A percentile compares a stretch with the other conserved stretches of the same genome.
These are phyloP conservation scores for Schizothorax lantsangensis DNA, from an alignment of 2,797 vertebrate genomes.

Conservation along the genomic window DNA sequence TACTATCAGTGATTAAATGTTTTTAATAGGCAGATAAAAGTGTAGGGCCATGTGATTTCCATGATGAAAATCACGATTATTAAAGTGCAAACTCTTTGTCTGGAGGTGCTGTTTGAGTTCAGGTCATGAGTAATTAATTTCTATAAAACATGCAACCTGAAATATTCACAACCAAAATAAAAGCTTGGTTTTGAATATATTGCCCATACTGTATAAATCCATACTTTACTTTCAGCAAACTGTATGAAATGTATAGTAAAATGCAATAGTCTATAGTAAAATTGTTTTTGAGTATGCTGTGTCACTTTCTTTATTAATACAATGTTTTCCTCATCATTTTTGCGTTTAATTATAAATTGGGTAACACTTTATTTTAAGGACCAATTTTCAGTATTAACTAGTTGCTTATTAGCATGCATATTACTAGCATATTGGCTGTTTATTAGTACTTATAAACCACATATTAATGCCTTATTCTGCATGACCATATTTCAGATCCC, in stretches of 20 bases:
- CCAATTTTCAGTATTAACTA: not conserved
- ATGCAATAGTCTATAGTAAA: not conserved
- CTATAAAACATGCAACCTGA: not conserved
- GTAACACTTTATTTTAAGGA: not conserved
- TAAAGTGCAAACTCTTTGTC: not conserved
- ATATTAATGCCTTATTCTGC: not conserved
- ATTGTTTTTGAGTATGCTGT: not conserved
- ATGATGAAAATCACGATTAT: not conserved
- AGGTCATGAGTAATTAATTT: not conserved
- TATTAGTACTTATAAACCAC: not conserved
- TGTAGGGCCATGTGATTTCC: not conserved
- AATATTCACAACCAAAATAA: not conserved
- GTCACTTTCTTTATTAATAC: not conserved
- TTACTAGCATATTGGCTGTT: not conserved
- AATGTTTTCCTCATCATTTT: not conserved
- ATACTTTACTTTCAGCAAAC: not conserved
- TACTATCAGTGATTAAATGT: conserved; percentile 22
- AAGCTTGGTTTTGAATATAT: not conserved
- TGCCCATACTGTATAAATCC: not conserved
- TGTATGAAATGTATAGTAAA: not conserved
- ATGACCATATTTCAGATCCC: not conserved
- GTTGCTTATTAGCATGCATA: not conserved
- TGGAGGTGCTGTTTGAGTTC: not conserved
- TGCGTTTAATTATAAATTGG: not conserved
- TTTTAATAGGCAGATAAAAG: conserved; percentile 2